Base-by-base conservation (phyloP, 2,888 invertebrate species). In the Bursaphelenchus okinawaensis region DNA sequence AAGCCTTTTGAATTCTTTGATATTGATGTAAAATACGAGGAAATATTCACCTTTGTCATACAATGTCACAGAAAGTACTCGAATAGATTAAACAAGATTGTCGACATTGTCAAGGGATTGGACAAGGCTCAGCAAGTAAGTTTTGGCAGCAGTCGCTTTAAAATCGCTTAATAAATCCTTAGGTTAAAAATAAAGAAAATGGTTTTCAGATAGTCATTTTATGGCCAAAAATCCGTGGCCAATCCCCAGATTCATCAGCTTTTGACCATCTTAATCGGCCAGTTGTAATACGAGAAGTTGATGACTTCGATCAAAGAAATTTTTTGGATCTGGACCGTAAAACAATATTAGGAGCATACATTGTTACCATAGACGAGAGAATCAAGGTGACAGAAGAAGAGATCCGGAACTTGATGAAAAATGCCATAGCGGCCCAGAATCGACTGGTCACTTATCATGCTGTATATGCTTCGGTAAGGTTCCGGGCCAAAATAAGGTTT, bases 121-220 rank as follows among this genome's bases (percentile, higher is more conserved):
- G n/a, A 19, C 7, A 59, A 69, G 52, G 26, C 69, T 24, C 20
- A 62, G 20, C 69, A 66, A 66, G 66, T 66, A 55, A 59, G 22
- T 16, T 57, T 57, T 40, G 16, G 58, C 31, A 27, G 12, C 12
- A 12, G 12, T 19, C 31, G 12, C 31, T 54, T 9, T 55, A 57
- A 12, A 57, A 12, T 57, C 54, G 12, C 55, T 16, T 16, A 54
- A 54, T n/a, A n/a, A n/a, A n/a, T n/a, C n/a, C n/a, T n/a, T n/a
- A n/a, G n/a, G n/a, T n/a, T n/a, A n/a, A n/a, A n/a, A n/a, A n/a
- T n/a, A n/a, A n/a, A n/a, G n/a, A n/a, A n/a, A n/a, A n/a, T n/a
- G n/a, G n/a, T 55, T 69, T 66, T 68, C 27, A 66, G 66, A 28
- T 66, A 2, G 62, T 66, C 27, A 40, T 66, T 7, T 16, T 66